Percentiles rank a stretch among this genome's conserved stretches.
Conservation (phyloP, 2,888 invertebrate species). For the Hirtodrosophila duncani region DNA sequence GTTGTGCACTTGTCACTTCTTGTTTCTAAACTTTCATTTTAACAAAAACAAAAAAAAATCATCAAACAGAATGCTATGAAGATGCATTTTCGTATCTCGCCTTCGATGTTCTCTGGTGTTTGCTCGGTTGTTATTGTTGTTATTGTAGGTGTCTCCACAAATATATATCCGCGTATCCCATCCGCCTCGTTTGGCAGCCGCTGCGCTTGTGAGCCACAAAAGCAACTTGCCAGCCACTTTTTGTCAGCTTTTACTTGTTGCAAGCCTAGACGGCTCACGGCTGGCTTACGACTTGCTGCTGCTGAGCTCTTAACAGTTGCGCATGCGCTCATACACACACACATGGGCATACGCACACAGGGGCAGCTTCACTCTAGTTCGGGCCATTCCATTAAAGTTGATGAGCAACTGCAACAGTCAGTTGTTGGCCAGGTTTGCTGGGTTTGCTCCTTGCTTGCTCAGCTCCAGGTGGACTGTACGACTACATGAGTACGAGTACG, state of each 20-base stretch:
- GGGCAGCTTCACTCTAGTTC: too few species aligned
- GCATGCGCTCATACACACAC: constrained; percentile 17
- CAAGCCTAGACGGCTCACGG: constrained; percentile 24
- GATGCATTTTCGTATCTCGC: background rate
- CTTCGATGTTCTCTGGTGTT: constrained; percentile 4
- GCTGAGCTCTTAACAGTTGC: constrained; percentile 18
- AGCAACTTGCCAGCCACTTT: constrained; percentile 51
- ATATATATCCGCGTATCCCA: constrained; percentile 39
- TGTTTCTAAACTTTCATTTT: constrained; percentile 16
- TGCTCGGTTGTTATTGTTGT: background rate
- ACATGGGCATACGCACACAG: background rate
- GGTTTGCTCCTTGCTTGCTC: too few species aligned
- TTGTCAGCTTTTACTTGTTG: constrained; percentile 49
- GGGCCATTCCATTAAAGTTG: too few species aligned
- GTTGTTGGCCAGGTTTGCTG: too few species aligned
- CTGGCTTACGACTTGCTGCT: constrained; percentile 10
- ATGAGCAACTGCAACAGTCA: too few species aligned
- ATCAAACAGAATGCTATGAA: too few species aligned
- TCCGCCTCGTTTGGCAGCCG: constrained; percentile 70
- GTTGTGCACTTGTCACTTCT: constrained; percentile 60
- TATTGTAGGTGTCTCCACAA: too few species aligned
- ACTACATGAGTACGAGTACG: too few species aligned
- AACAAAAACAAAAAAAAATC: constrained; percentile 13
- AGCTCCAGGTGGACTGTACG: too few species aligned
- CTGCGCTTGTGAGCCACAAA: constrained; percentile 68